These are phyloP conservation scores for Oligia strigilis DNA, from an alignment of 2,888 invertebrate species.

Conservation along the genomic window DNA sequence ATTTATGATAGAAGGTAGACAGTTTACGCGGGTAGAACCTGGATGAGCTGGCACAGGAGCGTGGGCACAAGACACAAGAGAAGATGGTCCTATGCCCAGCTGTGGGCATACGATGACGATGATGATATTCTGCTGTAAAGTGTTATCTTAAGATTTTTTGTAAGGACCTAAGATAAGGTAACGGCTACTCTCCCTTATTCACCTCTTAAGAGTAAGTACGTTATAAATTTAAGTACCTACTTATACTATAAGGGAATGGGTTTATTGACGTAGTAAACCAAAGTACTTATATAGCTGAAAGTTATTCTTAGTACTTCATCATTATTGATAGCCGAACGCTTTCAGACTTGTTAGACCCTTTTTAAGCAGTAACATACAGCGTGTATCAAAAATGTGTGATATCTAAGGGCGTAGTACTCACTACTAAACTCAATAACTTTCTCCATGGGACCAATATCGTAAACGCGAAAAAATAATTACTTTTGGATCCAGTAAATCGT, in stretches of 20 bases:
- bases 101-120: not conserved
- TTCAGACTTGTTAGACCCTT: slow-evolving; percentile 9
- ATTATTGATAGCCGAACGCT: not conserved
- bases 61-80: not conserved
- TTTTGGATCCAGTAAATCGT: not conserved
- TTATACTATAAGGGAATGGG: slow-evolving; percentile 30
- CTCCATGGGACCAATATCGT: not conserved
- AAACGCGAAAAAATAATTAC: not conserved
- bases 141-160: not conserved
- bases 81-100: not conserved
- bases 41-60: not conserved
- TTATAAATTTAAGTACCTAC: slow-evolving; percentile 37
- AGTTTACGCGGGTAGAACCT: not conserved
- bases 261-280: slow-evolving; percentile 50
- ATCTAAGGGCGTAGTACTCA: not conserved
- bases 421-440: not conserved
- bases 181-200: not conserved
- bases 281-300: slow-evolving; percentile 20
- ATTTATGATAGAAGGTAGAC: not conserved
- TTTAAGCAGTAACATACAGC: not conserved
- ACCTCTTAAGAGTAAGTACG: slow-evolving; percentile 23
- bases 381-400: not conserved
- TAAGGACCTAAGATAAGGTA: slow-evolving; percentile 10
- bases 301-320: slow-evolving; percentile 24
- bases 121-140: not conserved